Base-by-base conservation (phyloP, 2,888 invertebrate species). In the Diarsia mendica region DNA sequence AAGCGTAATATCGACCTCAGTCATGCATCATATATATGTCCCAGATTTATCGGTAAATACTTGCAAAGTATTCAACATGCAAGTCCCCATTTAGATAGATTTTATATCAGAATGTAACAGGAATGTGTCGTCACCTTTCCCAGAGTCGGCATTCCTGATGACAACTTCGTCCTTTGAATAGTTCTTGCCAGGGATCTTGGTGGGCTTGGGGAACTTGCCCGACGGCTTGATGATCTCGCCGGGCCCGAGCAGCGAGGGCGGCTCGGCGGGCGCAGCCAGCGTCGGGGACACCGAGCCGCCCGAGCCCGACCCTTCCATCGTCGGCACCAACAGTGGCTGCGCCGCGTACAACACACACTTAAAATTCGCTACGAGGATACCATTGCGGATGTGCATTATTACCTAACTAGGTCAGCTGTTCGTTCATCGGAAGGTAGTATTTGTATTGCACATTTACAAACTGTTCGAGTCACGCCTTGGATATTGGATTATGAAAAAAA, bases 121-220 rank as follows among this genome's bases (percentile, higher is more conserved):
- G 44, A 64, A 77, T 73, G 13, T 20, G 58, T 94, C 20, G n/a
- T 75, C 96, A 99, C 99, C 99, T 98, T 99, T 99, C 91, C 99
- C 99, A 70, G 99, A 99, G 95, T 99, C 99, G 82, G 99, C 98
- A 94, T 99, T 99, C 86, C 99, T 97, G 90, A 99, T 99, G 82
- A 99, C 98, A 83, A 99, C 98, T 96, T 99, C 99, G 93, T 99
- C 99, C 94, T 99, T 99, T 91, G 98, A 98, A 95, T 99, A 99
- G 93, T 98, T 99, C 95, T 99, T 99, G 88, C 98, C 98, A 67
- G 98, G 98, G 89, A 99, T 98, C 94, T 98, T 98, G 18, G 98
- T 98, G 60, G 99, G 98, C 93, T 98, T 98, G 70, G 97, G 96
- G 94, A 98, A 99, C 95, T 99, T 99, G 76, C 99, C 99, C 58